Evolutionary conservation across 1,140 invertebrate genomes (phyloP).

Genomic region (Drosophila trapezifrons): DNA sequence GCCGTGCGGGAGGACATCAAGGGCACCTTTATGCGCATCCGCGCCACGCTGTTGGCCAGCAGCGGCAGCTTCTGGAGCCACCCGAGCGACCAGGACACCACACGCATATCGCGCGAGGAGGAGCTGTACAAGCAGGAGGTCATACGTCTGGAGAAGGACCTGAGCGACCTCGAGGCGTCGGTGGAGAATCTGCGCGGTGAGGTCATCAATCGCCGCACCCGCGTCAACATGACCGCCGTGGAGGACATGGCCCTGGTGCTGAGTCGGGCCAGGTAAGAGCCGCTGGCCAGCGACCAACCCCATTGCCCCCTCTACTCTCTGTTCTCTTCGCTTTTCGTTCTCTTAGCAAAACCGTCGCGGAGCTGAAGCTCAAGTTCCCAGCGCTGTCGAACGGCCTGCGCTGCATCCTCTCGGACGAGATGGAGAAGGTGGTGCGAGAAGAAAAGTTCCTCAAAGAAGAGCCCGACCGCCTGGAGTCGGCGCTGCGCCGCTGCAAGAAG

Average conservation of each 20-base stretch:
- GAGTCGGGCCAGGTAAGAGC: conserved; percentile 89
- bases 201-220: conserved; percentile 96
- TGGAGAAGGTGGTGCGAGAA: conserved; percentile 96
- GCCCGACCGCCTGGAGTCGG: conserved; percentile 95
- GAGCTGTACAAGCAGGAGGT: conserved; percentile 96
- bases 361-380: conserved; percentile 96
- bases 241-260: conserved; percentile 97
- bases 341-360: conserved; percentile 95
- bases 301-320: too few relatives aligned
- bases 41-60: conserved; percentile 88
- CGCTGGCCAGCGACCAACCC: too few relatives aligned
- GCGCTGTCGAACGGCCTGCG: conserved; percentile 95
- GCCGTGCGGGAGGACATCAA: conserved; percentile 95
- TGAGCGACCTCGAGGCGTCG: conserved; percentile 96
- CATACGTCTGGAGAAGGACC: conserved; percentile 94
- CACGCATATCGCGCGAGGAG: conserved; percentile 89
- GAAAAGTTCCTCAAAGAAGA: conserved; percentile 98
- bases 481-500: conserved; percentile 96
- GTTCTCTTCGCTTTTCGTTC: conserved; percentile 37
- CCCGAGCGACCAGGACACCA: conserved; percentile 84
- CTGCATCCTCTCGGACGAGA: conserved; percentile 93
- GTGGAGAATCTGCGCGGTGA: conserved; percentile 97
- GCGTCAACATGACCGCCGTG: conserved; percentile 98
- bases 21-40: conserved; percentile 94
- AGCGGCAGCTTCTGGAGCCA: conserved; percentile 87